These are phyloP conservation scores for Mesoligia furuncula DNA, from an alignment of 2,888 invertebrate species.

Conservation along the genomic window DNA sequence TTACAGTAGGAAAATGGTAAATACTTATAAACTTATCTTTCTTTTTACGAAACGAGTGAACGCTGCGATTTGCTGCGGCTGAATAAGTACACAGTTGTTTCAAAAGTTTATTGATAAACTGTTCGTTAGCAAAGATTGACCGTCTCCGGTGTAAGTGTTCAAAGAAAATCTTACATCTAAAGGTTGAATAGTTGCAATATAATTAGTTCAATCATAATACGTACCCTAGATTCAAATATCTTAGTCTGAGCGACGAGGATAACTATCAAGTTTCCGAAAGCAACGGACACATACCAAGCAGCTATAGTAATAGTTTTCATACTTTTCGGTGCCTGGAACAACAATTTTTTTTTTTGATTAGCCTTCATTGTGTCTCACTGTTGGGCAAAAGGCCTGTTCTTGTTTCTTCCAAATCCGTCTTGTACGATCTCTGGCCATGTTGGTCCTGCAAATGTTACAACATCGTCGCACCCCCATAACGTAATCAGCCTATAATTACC, in stretches of 20 bases:
- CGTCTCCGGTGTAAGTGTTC: not conserved
- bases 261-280: slow-evolving; percentile 95
- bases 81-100: not conserved
- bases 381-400: too few relatives aligned
- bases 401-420: too few relatives aligned
- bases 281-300: slow-evolving; percentile 95
- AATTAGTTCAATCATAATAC: slow-evolving; percentile 37
- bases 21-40: slow-evolving; percentile 4
- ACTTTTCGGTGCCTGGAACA: slow-evolving; percentile 92
- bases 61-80: not conserved
- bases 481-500: not conserved
- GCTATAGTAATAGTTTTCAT: slow-evolving; percentile 96
- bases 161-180: not conserved
- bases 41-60: slow-evolving; percentile 7
- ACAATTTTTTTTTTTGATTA: too few relatives aligned
- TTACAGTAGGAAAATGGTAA: slow-evolving; percentile 13
- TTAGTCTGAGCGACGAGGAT: slow-evolving; percentile 93
- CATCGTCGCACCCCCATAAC: not conserved
- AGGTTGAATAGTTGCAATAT: not conserved
- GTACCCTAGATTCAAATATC: slow-evolving; percentile 92
- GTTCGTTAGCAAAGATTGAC: not conserved
- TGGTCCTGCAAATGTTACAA: too few relatives aligned
- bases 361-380: too few relatives aligned
- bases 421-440: too few relatives aligned
- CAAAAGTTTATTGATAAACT: not conserved